Evolutionary conservation across 2,797 vertebrate species (phyloP), one percentile per base, ranked within the genome.

Genomic region (Sebastes miniatus): DNA sequence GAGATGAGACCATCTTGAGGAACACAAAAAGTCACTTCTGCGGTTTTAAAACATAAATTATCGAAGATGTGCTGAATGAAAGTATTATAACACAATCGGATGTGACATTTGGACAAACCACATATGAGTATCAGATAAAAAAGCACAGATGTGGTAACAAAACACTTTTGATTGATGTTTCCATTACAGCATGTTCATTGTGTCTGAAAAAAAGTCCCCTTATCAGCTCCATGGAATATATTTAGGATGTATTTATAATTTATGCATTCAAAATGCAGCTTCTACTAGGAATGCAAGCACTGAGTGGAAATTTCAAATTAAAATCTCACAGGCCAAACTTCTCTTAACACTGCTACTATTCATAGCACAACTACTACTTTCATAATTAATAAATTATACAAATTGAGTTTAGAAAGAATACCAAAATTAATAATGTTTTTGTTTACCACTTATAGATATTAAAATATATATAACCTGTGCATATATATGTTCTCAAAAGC

Each of bases 1-100:
- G 82, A 88, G 84, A 73, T 82, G 77, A 81, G 61, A 66, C 68
- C 24, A 13, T 69, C 57, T 52, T 52, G 10, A 72, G 22, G 67
- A 83, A 81, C 36, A 84, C 78, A 87, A 84, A 79, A 81, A 66
- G 61, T 13, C 39, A 18, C 70, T 82, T 88, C 77, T 75, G 65
- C 4, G 9, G 71, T 75, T 84, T 63, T 16, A 43, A 56, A 27
- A 77, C 59, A 66, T 70, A 86, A 76, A 84, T 43, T 24, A 62
- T 50, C 36, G 27, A 70, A 59, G 22, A 76, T 22, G 25, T 58
- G 29, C n/a, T 64, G 16, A 65, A 58, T 80, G 18, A 13, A 57
- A 69, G 81, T 16, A 67, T 62, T 68, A 58, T 8, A 80, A 68
- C 24, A 69, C 36, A 73, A 80, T 36, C 9, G 12, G 63, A 85